phyloP scores from a whole-genome alignment of 2,888 invertebrate genomes.

The Tetragnatha montana region DNA sequence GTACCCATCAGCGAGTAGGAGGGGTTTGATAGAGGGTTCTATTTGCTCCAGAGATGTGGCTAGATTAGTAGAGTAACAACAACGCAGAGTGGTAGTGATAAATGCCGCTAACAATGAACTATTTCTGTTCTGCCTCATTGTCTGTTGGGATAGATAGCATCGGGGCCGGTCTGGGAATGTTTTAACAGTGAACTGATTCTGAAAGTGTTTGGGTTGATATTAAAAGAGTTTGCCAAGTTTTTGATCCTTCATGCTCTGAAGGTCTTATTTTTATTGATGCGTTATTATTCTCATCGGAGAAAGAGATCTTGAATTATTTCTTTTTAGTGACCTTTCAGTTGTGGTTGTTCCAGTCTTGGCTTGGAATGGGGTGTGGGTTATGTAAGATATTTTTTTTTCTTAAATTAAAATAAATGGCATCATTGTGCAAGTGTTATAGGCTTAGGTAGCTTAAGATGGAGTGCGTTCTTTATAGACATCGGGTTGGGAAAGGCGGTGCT shows the following conservation, averaged over 20 bases:
- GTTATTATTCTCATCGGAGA: background rate
- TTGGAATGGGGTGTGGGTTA: too few species aligned
- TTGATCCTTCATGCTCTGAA: background rate
- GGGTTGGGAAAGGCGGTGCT: too few species aligned
- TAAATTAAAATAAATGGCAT: too few species aligned
- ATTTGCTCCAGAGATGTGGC: background rate
- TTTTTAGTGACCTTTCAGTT: background rate
- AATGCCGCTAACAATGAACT: background rate
- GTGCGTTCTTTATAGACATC: too few species aligned
- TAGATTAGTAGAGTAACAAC: background rate
- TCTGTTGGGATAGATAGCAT: background rate
- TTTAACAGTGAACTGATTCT: background rate
- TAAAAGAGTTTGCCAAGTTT: background rate
- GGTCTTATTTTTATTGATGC: background rate
- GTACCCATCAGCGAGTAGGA: background rate
- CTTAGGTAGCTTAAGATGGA: too few species aligned
- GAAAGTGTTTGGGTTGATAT: background rate
- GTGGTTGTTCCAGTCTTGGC: background rate
- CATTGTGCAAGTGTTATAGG: too few species aligned
- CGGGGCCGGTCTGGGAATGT: background rate
- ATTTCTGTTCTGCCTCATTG: background rate
- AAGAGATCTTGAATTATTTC: background rate
- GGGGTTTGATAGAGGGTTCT: background rate
- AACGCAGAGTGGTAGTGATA: background rate
- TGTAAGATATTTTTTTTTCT: too few species aligned